Evolutionary conservation across 2,113 vertebrate genomes (phyloP).

Genomic region (Siniperca chuatsi): DNA sequence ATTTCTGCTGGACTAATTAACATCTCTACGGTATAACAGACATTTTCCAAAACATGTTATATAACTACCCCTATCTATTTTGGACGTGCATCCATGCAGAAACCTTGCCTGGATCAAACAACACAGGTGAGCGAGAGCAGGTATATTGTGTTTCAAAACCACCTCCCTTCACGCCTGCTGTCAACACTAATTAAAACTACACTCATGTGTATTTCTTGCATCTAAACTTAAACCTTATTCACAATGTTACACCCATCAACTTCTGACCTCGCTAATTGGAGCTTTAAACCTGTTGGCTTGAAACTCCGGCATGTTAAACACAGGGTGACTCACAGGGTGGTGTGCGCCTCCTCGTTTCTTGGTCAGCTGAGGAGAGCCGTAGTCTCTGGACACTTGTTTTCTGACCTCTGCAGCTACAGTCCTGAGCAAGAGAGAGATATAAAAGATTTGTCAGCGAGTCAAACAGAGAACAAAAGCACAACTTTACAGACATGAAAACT

Average conservation of each 20-base stretch:
- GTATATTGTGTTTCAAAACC: slow-evolving; percentile 31
- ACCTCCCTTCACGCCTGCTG: neutral
- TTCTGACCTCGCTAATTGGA: slow-evolving; percentile 3
- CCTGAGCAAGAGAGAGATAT: slow-evolving; percentile 70
- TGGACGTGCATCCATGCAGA: neutral
- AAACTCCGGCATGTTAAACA: slow-evolving; percentile 39
- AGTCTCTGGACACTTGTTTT: slow-evolving; percentile 92
- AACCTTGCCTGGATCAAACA: slow-evolving; percentile 13
- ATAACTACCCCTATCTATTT: neutral
- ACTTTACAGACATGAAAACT: neutral
- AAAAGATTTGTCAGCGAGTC: neutral
- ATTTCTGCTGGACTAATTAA: neutral
- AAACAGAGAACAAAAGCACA: neutral
- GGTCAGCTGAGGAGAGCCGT: slow-evolving; percentile 90
- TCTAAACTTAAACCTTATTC: slow-evolving; percentile 2
- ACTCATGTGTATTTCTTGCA: neutral
- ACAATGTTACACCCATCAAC: slow-evolving; percentile 33
- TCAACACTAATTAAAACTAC: slow-evolving; percentile 1
- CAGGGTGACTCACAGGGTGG: slow-evolving; percentile 85
- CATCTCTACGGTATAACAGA: neutral
- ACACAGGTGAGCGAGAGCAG: slow-evolving; percentile 4
- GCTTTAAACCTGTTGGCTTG: slow-evolving; percentile 4
- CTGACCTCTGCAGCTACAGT: slow-evolving; percentile 92
- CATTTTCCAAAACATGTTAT: slow-evolving; percentile 5
- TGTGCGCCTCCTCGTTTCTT: slow-evolving; percentile 86